Evolutionary conservation across 1,140 invertebrate species (phyloP), one percentile per base, ranked within the genome.

Genomic region (Thalassaphorura encarpata): DNA sequence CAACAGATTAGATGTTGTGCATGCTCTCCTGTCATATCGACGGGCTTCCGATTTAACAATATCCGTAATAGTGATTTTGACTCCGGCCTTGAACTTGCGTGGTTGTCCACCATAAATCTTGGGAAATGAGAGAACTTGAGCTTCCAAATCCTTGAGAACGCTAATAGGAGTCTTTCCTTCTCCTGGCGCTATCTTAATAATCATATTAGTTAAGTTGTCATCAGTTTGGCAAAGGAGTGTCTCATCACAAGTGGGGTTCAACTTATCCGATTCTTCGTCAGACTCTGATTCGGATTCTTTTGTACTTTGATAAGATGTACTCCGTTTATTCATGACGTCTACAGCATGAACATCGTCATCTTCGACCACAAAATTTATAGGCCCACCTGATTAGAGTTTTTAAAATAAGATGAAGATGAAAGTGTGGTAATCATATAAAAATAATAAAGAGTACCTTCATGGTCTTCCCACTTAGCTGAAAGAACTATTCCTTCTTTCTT

Each of bases 61-160:
- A 6, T 54, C 42, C 0, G 23, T 2, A 4, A 27, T 26, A 1
- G 15, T 31, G 2, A 46, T 19, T n/a, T n/a, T n/a, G n/a, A n/a
- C n/a, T n/a, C 16, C 33, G 2, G 18, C 18, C 16, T n/a, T 41
- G n/a, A 43, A 42, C 3, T 46, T 31, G 15, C 52, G 26, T 18
- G n/a, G 36, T 24, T 31, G n/a, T 1, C 52, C 52, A 33, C 24
- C 21, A 31, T 45, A 54, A 2, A 54, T 54, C 2, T 18, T 21
- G 1, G 52, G 52, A 31, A 45, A 54, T 0, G 41, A 21, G 11
- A 46, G 21, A 11, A 26, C 41, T 45, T 54, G 41, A 0, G 52
- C 66, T 67, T 66, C 6, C 19, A 27, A 41, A 23, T 53, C 45
- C 0, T 4, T 31, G 1, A 56, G 8, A 0, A 56, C 3, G 2